Conservation (phyloP, 1,140 invertebrate genomes). For the Nephotettix cincticeps region DNA sequence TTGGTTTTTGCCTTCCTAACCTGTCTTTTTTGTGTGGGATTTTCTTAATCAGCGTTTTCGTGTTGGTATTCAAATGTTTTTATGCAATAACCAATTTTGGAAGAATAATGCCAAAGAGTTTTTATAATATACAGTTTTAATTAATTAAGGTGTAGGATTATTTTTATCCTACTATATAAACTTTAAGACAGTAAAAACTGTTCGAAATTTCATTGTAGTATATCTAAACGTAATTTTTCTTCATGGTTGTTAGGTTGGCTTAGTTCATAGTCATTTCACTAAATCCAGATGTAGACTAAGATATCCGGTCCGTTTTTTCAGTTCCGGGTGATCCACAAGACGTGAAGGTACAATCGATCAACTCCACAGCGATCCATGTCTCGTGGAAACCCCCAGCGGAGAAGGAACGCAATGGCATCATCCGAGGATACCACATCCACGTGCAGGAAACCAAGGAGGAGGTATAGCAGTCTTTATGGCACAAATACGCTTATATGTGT, state of each 20-base stretch:
- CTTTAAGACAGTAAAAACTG: too few species aligned
- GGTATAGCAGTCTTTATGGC: too few species aligned
- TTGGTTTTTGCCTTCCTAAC: slow-evolving; percentile 10
- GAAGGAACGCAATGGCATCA: slow-evolving; percentile 93
- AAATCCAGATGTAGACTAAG: slow-evolving; percentile 10
- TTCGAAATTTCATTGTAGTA: too few species aligned
- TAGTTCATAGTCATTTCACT: too few species aligned
- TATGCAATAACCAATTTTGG: not conserved
- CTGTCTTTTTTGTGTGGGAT: slow-evolving; percentile 7
- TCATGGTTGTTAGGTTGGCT: not conserved
- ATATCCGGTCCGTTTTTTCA: slow-evolving; percentile 51
- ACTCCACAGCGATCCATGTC: slow-evolving; percentile 91
- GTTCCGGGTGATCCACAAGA: slow-evolving; percentile 95
- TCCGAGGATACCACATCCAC: slow-evolving; percentile 94
- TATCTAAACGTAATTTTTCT: not conserved
- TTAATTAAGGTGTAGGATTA: too few species aligned
- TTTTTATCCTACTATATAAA: too few species aligned
- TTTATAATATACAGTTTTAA: too few species aligned
- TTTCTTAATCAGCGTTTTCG: slow-evolving; percentile 24
- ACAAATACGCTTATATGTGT: too few species aligned
- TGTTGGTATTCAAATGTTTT: slow-evolving; percentile 46
- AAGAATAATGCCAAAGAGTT: too few species aligned
- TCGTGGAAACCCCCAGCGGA: slow-evolving; percentile 87
- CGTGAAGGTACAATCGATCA: slow-evolving; percentile 81
- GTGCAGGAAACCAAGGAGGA: slow-evolving; percentile 88